Percentiles rank a stretch among this genome's conserved stretches.
phyloP scores from a whole-genome alignment of 2,797 vertebrate species.

The Manis pentadactyla region DNA sequence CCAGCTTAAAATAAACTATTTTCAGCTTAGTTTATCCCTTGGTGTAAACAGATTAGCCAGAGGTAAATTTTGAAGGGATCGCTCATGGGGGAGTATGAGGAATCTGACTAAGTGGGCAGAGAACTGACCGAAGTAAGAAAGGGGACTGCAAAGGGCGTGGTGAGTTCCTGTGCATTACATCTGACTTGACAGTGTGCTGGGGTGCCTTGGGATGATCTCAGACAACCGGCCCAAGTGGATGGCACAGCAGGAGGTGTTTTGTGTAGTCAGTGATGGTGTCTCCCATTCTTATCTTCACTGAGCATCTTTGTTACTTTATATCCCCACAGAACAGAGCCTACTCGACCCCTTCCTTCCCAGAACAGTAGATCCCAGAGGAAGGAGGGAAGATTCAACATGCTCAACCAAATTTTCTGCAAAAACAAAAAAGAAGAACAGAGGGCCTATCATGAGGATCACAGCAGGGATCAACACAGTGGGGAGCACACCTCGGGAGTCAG shows the following conservation, averaged over 20 bases:
- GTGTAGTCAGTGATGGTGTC: neutral
- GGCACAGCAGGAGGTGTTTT: neutral
- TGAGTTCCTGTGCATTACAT: neutral
- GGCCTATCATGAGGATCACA: constrained; percentile 82
- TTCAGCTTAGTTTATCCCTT: neutral
- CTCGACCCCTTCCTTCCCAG: constrained; percentile 82
- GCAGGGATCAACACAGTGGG: constrained; percentile 75
- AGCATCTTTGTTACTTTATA: constrained; percentile 59
- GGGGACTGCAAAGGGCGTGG: neutral
- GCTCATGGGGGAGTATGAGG: neutral
- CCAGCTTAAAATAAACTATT: neutral
- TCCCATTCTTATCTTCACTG: neutral
- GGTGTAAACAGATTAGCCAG: neutral
- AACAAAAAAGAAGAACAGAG: constrained; percentile 89
- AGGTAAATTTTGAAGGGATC: neutral
- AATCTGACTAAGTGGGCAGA: neutral
- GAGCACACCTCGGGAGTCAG: constrained; percentile 91
- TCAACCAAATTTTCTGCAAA: constrained; percentile 93
- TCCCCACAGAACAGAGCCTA: constrained; percentile 85
- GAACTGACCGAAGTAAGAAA: neutral
- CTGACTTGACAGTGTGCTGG: neutral
- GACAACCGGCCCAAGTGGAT: neutral
- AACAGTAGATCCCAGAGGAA: constrained; percentile 86
- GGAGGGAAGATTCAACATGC: constrained; percentile 88
- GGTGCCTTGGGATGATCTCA: neutral